Evolutionary conservation across 2,888 invertebrate species (phyloP).

Genomic region (Drosophila anomalipes): DNA sequence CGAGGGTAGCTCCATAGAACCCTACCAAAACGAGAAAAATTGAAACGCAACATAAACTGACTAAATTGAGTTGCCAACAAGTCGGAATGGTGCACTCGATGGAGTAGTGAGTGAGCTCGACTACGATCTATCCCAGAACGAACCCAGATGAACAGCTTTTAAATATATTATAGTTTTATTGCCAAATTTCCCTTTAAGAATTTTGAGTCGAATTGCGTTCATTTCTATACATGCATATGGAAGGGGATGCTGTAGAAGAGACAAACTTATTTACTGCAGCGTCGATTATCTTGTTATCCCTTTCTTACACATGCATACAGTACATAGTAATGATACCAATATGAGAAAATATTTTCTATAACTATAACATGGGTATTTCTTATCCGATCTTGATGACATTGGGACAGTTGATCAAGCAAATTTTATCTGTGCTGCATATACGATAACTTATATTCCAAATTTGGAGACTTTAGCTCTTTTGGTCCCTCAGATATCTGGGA

Average conservation of each 20-base stretch:
- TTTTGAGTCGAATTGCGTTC: too few species aligned
- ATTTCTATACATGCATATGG: too few species aligned
- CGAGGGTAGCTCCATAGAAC: not conserved
- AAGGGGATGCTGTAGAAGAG: not conserved
- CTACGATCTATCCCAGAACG: not conserved
- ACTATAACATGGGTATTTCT: not conserved
- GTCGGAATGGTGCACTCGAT: not conserved
- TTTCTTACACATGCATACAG: not conserved
- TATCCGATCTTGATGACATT: not conserved
- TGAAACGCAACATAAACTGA: not conserved
- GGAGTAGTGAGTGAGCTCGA: not conserved
- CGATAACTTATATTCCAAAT: not conserved
- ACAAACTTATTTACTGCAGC: not conserved
- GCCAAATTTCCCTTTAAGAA: not conserved
- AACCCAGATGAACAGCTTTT: not conserved
- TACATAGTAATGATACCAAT: not conserved
- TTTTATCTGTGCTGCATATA: not conserved
- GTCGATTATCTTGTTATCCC: not conserved
- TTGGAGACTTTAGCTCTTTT: not conserved
- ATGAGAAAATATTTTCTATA: not conserved
- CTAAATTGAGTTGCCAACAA: not conserved
- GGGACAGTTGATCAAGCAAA: not conserved
- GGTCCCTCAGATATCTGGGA: not conserved
- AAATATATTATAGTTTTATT: not conserved
- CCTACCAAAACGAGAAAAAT: not conserved